A percentile compares a stretch with the other conserved stretches of the same genome.
Evolutionary conservation across 2,888 invertebrate species (phyloP).

Genomic region (Aleiodes testaceus): DNA sequence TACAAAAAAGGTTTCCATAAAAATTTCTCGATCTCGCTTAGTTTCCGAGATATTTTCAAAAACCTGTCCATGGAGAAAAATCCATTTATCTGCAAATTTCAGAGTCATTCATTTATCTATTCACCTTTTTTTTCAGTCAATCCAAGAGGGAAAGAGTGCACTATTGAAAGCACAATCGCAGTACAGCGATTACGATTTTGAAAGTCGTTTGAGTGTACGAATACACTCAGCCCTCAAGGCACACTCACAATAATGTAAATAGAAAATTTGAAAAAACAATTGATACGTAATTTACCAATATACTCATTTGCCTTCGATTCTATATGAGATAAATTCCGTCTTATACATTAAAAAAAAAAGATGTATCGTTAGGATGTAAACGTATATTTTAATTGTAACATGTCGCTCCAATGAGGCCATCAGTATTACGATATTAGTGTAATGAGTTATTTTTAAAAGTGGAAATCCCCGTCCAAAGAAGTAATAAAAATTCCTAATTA

Average conservation of each 20-base stretch:
- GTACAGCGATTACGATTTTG: slow-evolving; percentile 81
- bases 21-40: no score
- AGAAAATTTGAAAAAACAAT: background rate
- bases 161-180: slow-evolving; percentile 74
- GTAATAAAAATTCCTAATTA: slow-evolving; percentile 20
- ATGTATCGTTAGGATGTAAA: background rate
- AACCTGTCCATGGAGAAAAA: no score
- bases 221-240: slow-evolving; percentile 76
- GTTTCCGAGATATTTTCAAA: no score
- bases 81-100: no score
- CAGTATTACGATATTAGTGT: slow-evolving; percentile 26
- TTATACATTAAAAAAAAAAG: slow-evolving; percentile 1
- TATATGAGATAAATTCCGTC: slow-evolving; percentile 12
- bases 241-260: slow-evolving; percentile 33
- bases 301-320: slow-evolving; percentile 37
- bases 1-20: no score
- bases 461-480: slow-evolving; percentile 4
- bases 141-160: slow-evolving; percentile 75
- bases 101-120: background rate
- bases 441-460: slow-evolving; percentile 23
- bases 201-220: slow-evolving; percentile 78
- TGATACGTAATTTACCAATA: slow-evolving; percentile 26
- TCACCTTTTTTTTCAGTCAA: slow-evolving; percentile 69
- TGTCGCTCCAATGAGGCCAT: slow-evolving; percentile 5
- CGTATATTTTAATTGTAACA: slow-evolving; percentile 7